A percentile compares a stretch with the other conserved stretches of the same genome.
Evolutionary conservation across 2,113 vertebrate genomes (phyloP).

Genomic region (Malurus melanocephalus): DNA sequence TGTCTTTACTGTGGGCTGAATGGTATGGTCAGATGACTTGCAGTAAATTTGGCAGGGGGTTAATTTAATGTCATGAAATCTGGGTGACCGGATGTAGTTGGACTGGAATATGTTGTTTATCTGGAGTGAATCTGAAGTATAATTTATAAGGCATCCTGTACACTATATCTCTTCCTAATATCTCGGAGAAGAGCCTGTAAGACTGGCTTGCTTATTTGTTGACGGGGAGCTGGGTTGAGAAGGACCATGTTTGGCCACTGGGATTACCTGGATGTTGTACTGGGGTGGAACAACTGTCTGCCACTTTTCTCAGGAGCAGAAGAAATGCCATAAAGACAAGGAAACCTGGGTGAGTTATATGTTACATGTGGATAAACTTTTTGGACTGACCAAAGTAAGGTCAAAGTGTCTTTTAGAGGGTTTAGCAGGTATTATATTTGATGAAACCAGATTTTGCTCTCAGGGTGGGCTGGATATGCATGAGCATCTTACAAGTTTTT

Average conservation of each 20-base stretch:
- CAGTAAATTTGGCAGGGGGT: slow-evolving; percentile 3
- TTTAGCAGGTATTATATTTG: neutral
- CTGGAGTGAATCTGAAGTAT: neutral
- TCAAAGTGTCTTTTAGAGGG: neutral
- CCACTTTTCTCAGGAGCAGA: neutral
- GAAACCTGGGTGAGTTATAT: neutral
- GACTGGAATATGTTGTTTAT: neutral
- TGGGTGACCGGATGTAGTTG: neutral
- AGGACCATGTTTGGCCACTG: neutral
- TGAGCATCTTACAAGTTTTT: neutral
- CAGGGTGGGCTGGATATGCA: neutral
- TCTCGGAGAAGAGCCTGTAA: neutral
- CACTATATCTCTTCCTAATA: neutral
- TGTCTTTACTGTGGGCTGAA: slow-evolving; percentile 30
- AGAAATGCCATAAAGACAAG: neutral
- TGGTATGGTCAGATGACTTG: slow-evolving; percentile 3
- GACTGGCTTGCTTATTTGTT: neutral
- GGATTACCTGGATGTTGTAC: neutral
- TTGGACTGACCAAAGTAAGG: neutral
- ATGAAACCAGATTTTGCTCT: neutral
- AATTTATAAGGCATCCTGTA: neutral
- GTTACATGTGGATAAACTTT: neutral
- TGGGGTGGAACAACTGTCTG: neutral
- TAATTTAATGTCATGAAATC: slow-evolving; percentile 4
- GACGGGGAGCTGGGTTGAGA: neutral